Conservation (phyloP, 2,888 invertebrate species). For the Clunio marinus region DNA sequence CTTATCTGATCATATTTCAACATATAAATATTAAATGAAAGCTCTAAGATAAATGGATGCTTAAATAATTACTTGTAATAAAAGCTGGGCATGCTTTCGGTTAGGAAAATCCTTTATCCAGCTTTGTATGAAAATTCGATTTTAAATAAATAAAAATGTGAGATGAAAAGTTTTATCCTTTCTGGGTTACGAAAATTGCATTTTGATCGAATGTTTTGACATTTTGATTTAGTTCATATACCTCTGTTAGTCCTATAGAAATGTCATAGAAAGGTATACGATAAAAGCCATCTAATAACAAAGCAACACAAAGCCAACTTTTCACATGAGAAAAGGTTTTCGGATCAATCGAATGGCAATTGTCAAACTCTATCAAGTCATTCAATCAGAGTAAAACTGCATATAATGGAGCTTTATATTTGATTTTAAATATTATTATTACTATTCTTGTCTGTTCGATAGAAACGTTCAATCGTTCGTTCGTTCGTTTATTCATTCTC, state of each 20-base stretch:
- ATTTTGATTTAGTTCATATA: slow-evolving; percentile 1
- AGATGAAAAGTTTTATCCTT: neutral
- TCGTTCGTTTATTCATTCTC: too few species aligned
- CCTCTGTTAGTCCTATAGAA: neutral
- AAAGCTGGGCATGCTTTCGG: too few species aligned
- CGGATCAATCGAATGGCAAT: neutral
- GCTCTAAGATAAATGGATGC: too few species aligned
- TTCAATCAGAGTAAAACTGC: neutral
- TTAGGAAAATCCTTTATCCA: too few species aligned
- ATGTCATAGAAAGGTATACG: neutral
- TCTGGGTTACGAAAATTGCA: neutral
- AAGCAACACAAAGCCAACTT: too few species aligned
- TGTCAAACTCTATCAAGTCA: neutral
- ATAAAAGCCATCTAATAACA: neutral
- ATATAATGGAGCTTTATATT: neutral
- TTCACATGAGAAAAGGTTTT: neutral
- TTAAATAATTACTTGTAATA: too few species aligned
- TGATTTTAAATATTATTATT: neutral
- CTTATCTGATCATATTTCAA: too few species aligned
- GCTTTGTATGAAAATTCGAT: too few species aligned
- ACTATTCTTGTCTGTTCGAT: neutral
- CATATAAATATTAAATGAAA: too few species aligned
- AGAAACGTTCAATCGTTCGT: neutral
- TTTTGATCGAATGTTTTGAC: slow-evolving; percentile 14
- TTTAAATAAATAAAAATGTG: neutral